Evolutionary conservation across 2,113 vertebrate genomes (phyloP).

Genomic region (Ceratotherium simum): DNA sequence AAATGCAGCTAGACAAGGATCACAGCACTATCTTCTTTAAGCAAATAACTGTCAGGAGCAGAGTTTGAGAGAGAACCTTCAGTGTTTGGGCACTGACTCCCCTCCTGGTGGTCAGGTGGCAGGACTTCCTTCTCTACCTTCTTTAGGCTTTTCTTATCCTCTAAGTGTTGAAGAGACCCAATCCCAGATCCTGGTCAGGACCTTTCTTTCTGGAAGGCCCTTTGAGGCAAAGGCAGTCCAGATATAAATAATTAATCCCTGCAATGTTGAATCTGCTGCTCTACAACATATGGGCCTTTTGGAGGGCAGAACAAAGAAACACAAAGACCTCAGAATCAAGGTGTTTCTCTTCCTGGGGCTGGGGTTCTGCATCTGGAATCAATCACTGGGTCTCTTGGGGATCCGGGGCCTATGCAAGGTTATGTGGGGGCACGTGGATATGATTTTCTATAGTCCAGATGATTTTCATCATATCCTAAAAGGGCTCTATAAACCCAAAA

Average conservation of each 20-base stretch:
- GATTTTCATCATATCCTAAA: background rate
- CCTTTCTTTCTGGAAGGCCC: background rate
- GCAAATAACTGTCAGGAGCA: background rate
- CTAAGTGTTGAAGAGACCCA: background rate
- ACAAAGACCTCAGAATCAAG: background rate
- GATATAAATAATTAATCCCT: background rate
- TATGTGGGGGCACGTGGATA: accelerated
- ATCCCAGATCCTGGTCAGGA: background rate
- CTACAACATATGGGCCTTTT: background rate
- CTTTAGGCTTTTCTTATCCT: background rate
- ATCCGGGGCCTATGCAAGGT: background rate
- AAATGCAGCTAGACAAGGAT: background rate
- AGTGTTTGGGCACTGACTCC: background rate
- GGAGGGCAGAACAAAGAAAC: background rate
- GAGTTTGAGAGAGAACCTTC: background rate
- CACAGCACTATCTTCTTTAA: background rate
- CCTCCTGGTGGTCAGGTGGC: background rate
- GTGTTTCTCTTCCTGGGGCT: background rate
- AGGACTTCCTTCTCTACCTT: background rate
- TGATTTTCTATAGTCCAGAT: background rate
- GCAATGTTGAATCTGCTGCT: background rate
- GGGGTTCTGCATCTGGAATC: background rate
- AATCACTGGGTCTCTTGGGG: background rate
- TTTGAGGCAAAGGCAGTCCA: background rate
- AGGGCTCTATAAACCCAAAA: background rate